phyloP scores from a whole-genome alignment of 2,888 invertebrate species.

The Drosophila prolongata region DNA sequence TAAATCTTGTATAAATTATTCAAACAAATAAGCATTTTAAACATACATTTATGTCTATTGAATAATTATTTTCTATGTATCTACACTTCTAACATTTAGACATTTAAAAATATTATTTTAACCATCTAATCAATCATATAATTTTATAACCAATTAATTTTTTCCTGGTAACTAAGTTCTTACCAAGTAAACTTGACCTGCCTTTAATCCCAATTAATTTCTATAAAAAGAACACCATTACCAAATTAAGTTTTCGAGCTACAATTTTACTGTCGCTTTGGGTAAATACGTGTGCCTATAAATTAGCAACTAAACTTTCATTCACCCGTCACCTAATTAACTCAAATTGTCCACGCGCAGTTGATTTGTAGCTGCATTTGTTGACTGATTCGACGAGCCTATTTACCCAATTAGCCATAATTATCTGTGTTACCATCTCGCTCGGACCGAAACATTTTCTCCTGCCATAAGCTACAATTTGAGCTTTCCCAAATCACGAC shows the following conservation, averaged over 20 bases:
- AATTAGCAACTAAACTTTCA: slow-evolving; percentile 16
- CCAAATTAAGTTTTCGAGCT: neutral
- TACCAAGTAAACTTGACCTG: too few species aligned
- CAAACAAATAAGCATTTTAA: too few species aligned
- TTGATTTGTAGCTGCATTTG: slow-evolving; percentile 22
- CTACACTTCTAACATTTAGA: too few species aligned
- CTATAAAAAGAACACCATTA: neutral
- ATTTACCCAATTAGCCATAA: slow-evolving; percentile 47
- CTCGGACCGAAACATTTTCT: slow-evolving; percentile 28
- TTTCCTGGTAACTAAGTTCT: too few species aligned
- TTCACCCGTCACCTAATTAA: slow-evolving; percentile 25
- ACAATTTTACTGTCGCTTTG: neutral
- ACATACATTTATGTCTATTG: too few species aligned
- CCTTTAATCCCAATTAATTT: neutral
- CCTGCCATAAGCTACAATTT: slow-evolving; percentile 50
- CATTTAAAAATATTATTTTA: too few species aligned
- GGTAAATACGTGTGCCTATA: slow-evolving; percentile 13
- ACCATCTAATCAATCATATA: too few species aligned
- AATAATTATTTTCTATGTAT: too few species aligned
- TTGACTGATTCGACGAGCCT: slow-evolving; percentile 22
- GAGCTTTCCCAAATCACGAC: slow-evolving; percentile 67
- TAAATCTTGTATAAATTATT: too few species aligned
- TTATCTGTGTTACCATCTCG: slow-evolving; percentile 34
- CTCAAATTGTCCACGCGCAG: slow-evolving; percentile 11
- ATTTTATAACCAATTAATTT: too few species aligned